A percentile compares a stretch with the other conserved stretches of the same genome.
Evolutionary conservation across 2,113 vertebrate genomes (phyloP).

Genomic region (Leptosomus discolor): DNA sequence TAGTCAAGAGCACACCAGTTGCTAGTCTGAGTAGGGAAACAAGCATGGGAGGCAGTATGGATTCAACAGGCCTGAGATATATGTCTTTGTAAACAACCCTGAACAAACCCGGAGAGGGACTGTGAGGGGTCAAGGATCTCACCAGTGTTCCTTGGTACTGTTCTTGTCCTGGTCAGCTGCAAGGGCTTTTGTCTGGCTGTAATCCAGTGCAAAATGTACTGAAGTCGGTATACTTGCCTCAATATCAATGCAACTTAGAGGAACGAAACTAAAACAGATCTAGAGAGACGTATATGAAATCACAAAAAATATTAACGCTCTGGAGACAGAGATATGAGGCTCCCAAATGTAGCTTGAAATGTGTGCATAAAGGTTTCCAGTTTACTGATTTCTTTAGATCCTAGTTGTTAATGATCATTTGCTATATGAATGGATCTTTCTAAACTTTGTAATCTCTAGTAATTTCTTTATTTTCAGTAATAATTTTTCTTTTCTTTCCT

Average conservation of each 20-base stretch:
- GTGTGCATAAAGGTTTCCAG: not conserved
- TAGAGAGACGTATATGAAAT: not conserved
- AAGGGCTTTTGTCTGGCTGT: not conserved
- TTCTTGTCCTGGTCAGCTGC: not conserved
- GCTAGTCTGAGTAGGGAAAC: not conserved
- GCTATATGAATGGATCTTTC: not conserved
- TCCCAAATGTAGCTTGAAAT: not conserved
- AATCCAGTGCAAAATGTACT: not conserved
- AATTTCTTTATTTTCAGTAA: constrained; percentile 3
- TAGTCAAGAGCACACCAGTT: not conserved
- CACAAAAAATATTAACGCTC: not conserved
- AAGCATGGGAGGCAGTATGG: not conserved
- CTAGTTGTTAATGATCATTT: not conserved
- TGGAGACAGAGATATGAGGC: not conserved
- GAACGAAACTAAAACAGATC: not conserved
- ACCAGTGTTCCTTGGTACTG: not conserved
- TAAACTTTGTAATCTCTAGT: not conserved
- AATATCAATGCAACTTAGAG: not conserved
- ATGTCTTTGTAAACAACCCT: not conserved
- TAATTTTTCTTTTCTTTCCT: constrained; percentile 57
- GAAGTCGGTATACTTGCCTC: not conserved
- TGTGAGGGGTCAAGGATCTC: not conserved
- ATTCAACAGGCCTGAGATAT: not conserved
- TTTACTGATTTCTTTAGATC: not conserved
- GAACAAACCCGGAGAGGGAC: not conserved